phyloP scores from a whole-genome alignment of 2,113 vertebrate genomes.

The Asarcornis scutulata region DNA sequence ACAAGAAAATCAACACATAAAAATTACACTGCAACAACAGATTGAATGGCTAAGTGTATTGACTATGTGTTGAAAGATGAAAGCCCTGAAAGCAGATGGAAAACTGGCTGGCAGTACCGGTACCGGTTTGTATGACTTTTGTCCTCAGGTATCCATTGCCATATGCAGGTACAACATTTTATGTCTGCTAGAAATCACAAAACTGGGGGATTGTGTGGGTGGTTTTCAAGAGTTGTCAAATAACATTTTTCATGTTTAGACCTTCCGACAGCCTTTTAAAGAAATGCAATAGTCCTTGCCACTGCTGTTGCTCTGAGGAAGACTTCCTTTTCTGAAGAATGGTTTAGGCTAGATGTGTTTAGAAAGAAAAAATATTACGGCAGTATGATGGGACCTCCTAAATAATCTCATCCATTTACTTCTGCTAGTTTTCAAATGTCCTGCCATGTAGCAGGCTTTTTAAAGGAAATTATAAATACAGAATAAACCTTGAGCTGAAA shows the following conservation, averaged over 20 bases:
- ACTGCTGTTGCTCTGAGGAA: neutral
- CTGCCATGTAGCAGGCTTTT: neutral
- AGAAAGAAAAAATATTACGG: neutral
- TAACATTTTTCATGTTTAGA: neutral
- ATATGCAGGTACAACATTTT: neutral
- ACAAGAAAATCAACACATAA: neutral
- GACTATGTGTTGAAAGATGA: neutral
- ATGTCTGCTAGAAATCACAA: neutral
- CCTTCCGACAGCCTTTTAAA: neutral
- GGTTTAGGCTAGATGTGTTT: neutral
- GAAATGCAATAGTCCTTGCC: neutral
- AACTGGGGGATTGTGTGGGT: neutral
- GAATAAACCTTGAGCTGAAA: neutral
- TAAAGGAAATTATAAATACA: neutral
- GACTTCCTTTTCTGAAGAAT: neutral
- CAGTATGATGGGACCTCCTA: neutral
- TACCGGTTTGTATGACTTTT: neutral
- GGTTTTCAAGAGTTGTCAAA: neutral
- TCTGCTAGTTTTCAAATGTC: neutral
- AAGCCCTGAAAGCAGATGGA: neutral
- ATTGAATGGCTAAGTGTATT: neutral
- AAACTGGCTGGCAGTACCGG: neutral
- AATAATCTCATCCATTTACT: neutral
- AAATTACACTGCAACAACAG: neutral
- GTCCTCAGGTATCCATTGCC: neutral